Conservation (phyloP, 1,140 invertebrate genomes). For the Heliconius congener region DNA sequence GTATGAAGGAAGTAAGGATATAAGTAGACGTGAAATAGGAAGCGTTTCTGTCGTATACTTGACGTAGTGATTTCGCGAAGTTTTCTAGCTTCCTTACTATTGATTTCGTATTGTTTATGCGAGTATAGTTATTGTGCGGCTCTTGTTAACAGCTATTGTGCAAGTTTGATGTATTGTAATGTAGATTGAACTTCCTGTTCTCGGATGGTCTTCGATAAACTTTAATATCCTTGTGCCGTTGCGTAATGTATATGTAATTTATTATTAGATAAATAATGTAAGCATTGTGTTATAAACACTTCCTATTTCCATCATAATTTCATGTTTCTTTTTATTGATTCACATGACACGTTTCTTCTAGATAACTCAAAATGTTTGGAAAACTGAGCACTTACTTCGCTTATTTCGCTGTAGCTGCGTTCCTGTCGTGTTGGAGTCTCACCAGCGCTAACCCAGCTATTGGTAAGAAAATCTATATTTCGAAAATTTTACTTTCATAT, state of each 20-base stretch:
- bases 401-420: conserved; percentile 44
- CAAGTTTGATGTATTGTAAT: neutral
- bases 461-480: conserved; percentile 46
- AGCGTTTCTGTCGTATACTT: conserved; percentile 38
- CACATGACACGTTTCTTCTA: conserved; percentile 35
- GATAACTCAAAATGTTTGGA: conserved; percentile 56
- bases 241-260: conserved; percentile 6
- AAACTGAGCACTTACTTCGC: conserved; percentile 51
- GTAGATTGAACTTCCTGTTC: conserved; percentile 15
- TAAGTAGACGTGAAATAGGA: conserved; percentile 39
- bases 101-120: conserved; percentile 31
- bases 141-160: conserved; percentile 12
- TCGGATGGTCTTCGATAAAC: neutral
- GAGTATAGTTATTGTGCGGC: conserved; percentile 8
- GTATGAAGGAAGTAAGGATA: conserved; percentile 38
- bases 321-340: conserved; percentile 11
- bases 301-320: neutral
- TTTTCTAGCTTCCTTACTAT: conserved; percentile 38
- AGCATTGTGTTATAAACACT: conserved; percentile 4
- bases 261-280: conserved; percentile 7
- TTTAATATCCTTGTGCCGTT: conserved; percentile 7
- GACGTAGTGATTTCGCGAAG: conserved; percentile 35
- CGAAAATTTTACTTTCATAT: neutral
- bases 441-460: conserved; percentile 61
- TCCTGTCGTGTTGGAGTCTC: conserved; percentile 43